These are phyloP conservation scores for Gephyroberyx darwinii DNA, from an alignment of 2,797 vertebrate genomes.

Conservation along the genomic window DNA sequence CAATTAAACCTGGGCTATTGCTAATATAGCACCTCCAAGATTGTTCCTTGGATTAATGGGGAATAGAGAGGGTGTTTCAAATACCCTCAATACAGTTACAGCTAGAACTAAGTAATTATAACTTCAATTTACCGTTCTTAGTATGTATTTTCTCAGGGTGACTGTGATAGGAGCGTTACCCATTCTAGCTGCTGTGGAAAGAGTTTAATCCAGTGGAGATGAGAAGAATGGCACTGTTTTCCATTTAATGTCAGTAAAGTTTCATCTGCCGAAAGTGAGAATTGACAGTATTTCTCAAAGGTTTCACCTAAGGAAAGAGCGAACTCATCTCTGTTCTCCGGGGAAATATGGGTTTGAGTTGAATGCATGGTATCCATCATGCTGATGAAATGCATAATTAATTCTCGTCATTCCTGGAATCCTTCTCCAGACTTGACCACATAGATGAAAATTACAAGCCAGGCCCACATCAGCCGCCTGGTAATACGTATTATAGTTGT, in stretches of 20 bases:
- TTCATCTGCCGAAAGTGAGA: slow-evolving; percentile 61
- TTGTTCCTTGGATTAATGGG: too few relatives aligned
- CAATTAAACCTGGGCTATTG: too few relatives aligned
- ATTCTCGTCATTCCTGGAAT: slow-evolving; percentile 74
- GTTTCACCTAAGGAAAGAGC: slow-evolving; percentile 45
- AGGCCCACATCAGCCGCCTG: slow-evolving; percentile 21
- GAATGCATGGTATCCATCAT: slow-evolving; percentile 72
- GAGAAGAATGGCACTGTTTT: slow-evolving; percentile 41
- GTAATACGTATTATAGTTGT: slow-evolving; percentile 57
- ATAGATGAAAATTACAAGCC: slow-evolving; percentile 54
- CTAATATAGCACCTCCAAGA: too few relatives aligned
- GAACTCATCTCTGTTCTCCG: slow-evolving; percentile 45
- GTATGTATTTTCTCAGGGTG: too few relatives aligned
- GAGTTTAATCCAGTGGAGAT: not conserved
- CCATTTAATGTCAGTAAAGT: slow-evolving; percentile 45
- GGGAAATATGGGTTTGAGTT: slow-evolving; percentile 76
- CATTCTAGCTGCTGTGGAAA: not conserved
- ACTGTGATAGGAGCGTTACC: too few relatives aligned
- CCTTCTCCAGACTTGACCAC: slow-evolving; percentile 66
- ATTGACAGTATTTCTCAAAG: slow-evolving; percentile 63
- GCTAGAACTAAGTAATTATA: too few relatives aligned
- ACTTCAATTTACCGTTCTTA: not conserved
- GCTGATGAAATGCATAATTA: slow-evolving; percentile 80
- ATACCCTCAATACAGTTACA: not conserved
- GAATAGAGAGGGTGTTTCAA: too few relatives aligned